Base-by-base conservation (phyloP, 2,797 vertebrate genomes). In the Taeniopygia guttata region DNA sequence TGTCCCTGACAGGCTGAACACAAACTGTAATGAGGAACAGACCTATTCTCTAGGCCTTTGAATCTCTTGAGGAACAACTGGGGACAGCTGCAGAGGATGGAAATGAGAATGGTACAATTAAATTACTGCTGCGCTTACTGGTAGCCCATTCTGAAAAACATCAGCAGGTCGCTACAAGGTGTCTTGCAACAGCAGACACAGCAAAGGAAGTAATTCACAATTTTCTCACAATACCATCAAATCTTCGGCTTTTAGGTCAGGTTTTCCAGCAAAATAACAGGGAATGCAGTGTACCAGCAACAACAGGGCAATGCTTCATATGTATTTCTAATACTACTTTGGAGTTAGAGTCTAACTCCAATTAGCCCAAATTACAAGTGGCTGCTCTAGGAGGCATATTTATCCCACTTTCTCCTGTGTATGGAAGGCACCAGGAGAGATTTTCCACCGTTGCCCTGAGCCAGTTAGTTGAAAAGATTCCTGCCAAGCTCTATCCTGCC, bases 1-100 rank as follows among this genome's bases (percentile, higher is more conserved):
- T 25, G 67, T 91, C 74, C 63, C 59, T 6, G 3, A 52, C 2
- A 7, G 70, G 85, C 64, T 80, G 70, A 93, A 87, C 72, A 51
- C 55, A 92, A 92, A 81, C 8, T 62, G 29, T 88, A 96, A 93
- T 58, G 82, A 95, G 87, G 79, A 96, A 85, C 91, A 94, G 89
- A 91, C 32, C 75, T 67, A 84, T 32, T 40, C 49, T 87, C 60
- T 36, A 86, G 59, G 89, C 76, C 82, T 87, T 45, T 38, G 56
- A 85, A 68, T 66, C 70, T 90, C 86, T 20, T 45, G 82, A 87
- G 55, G 36, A 94, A 51, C 77, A 94, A 91, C 59, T 74, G 48
- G 74, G 93, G 86, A 90, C 81, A 93, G 80, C 80, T 91, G 84
- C 64, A 94, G 49, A 90, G 72, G 60, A 89, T 49, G 46, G 74